Conservation (phyloP, 2,113 vertebrate genomes). For the Condylura cristata region DNA sequence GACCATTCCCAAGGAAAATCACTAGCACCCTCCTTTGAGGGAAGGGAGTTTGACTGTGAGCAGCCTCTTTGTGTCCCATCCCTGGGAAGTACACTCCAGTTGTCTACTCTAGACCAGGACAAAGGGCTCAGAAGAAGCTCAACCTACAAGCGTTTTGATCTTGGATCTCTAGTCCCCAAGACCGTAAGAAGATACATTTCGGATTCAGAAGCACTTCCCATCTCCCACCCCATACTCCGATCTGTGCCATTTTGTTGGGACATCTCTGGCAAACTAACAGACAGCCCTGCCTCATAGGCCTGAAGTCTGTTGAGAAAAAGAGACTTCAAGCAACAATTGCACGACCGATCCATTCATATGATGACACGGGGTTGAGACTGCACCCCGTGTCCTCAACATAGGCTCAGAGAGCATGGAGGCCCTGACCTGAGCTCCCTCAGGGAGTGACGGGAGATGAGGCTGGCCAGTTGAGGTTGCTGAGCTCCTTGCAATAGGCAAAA, state of each 20-base stretch:
- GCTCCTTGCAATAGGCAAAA: background rate
- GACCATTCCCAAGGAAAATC: background rate
- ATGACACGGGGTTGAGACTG: too few species aligned
- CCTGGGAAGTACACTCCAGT: background rate
- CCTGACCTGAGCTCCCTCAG: fast-evolving
- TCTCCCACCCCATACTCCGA: too few species aligned
- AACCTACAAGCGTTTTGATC: background rate
- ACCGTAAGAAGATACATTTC: background rate
- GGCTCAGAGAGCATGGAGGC: fast-evolving
- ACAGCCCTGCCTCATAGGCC: background rate
- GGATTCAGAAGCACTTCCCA: background rate
- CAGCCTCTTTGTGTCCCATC: background rate
- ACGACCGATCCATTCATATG: background rate
- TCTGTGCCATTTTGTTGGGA: background rate
- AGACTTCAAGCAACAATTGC: background rate
- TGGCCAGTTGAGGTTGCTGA: fast-evolving
- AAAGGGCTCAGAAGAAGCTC: background rate
- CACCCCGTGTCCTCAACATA: background rate
- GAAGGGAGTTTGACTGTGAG: background rate
- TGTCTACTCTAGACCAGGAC: background rate
- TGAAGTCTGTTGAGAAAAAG: background rate
- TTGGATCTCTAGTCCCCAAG: background rate
- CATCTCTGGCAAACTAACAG: background rate
- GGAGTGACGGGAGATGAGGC: background rate
- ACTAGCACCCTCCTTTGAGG: fast-evolving